Base-by-base conservation (phyloP, 2,113 vertebrate genomes). In the Poicephalus gulielmi region DNA sequence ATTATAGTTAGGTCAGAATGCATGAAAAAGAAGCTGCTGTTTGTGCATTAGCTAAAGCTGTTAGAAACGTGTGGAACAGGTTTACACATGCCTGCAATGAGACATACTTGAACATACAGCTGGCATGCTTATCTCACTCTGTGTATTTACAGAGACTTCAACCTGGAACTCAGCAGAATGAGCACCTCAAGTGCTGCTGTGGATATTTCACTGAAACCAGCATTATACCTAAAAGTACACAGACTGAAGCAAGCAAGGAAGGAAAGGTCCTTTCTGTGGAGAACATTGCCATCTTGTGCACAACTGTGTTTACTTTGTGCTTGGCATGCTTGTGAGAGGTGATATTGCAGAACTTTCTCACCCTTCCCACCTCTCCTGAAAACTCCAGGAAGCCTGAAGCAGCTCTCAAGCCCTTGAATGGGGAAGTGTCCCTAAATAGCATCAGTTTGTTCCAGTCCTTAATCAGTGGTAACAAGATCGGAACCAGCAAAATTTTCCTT, bases 221-320 rank as follows among this genome's bases (percentile, higher is more conserved):
- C 31, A 24, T 11, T 17, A 14, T 2, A 4, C 13, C 62, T 90
- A 16, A 30, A 67, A 70, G 53, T 18, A 68, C 20, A 11, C 25
- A 27, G 68, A 33, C 8, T 53, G 46, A 3, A 47, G 37, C 30
- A 68, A 69, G 33, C 14, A 75, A 53, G 27, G 18, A 43, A 62
- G 5, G 30, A 31, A 76, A 80, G 43, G 27, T 37, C 12, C 37
- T 94, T 96, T 91, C 16, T 4, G 10, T 73, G 95, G 96, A 90
- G 83, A 96, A 97, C 85, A 96, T 68, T 94, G 96, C 97, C 97
- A 96, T 78, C 97, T 96, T 96, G 94, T 97, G 97, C 88, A 43
- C 79, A 73, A 17, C 8, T 39, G 62, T 46, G 13, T 81, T 86
- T 76, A 69, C 37, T 93, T 28, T 17, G 39, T 16, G 13, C 22